A percentile compares a stretch with the other conserved stretches of the same genome.
These are phyloP conservation scores for Trichopria drosophilae DNA, from an alignment of 2,888 invertebrate species.

Conservation along the genomic window DNA sequence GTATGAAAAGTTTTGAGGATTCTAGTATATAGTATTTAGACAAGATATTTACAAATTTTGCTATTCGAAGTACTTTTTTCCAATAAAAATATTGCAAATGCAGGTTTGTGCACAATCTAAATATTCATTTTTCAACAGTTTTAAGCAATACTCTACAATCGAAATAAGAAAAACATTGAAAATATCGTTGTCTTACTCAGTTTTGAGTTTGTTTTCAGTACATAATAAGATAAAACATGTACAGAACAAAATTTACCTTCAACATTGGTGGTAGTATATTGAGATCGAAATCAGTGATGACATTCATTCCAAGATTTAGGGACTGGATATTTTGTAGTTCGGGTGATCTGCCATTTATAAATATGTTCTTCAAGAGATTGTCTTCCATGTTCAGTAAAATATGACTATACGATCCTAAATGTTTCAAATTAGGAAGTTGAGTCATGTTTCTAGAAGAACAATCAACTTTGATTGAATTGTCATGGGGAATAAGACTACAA, in stretches of 20 bases:
- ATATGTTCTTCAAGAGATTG: conserved; percentile 57
- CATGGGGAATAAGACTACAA: conserved; percentile 60
- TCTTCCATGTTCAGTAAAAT: conserved; percentile 56
- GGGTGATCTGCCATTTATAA: conserved; percentile 55
- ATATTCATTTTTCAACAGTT: not conserved
- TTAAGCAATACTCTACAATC: not conserved
- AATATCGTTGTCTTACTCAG: too few species aligned
- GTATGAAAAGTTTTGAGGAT: too few species aligned
- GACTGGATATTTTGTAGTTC: conserved; percentile 56
- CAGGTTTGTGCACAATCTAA: too few species aligned
- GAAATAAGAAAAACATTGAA: too few species aligned
- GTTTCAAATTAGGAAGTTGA: conserved; percentile 56
- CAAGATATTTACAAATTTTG: too few species aligned
- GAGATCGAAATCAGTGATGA: conserved; percentile 52
- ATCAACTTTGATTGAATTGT: conserved; percentile 60
- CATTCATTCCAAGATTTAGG: conserved; percentile 61
- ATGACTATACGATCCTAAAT: conserved; percentile 5
- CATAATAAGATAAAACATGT: too few species aligned
- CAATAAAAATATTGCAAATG: too few species aligned
- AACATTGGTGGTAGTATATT: conserved; percentile 59
- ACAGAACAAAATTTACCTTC: conserved; percentile 52
- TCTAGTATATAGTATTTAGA: too few species aligned
- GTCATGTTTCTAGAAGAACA: conserved; percentile 61
- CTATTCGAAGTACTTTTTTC: too few species aligned
- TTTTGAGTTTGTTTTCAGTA: too few species aligned